A percentile compares a stretch with the other conserved stretches of the same genome.
These are phyloP conservation scores for Stichopus horrens DNA, from an alignment of 53 echinoderm and acorn worm genomes.

Conservation along the genomic window DNA sequence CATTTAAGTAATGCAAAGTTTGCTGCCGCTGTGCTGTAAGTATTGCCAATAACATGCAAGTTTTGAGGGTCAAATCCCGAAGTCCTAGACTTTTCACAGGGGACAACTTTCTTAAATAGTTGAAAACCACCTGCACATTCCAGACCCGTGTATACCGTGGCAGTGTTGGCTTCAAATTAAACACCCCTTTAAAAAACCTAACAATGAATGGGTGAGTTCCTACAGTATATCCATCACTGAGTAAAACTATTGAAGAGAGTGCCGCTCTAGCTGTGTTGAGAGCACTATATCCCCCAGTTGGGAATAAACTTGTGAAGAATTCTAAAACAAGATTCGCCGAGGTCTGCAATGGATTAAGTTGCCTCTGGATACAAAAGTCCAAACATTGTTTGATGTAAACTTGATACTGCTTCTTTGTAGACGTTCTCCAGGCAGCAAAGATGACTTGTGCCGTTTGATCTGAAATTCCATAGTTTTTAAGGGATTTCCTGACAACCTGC, in stretches of 20 bases:
- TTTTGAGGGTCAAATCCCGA: conserved; percentile 26
- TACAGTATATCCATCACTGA: conserved; percentile 26
- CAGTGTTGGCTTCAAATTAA: conserved; percentile 47
- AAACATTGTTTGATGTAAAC: too few relatives aligned
- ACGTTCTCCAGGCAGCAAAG: too few relatives aligned
- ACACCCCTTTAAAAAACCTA: conserved; percentile 49
- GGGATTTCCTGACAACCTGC: too few relatives aligned
- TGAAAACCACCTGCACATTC: conserved; percentile 43
- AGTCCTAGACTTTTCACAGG: conserved; percentile 16
- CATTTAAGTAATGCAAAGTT: conserved; percentile 13
- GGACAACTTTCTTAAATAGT: conserved; percentile 36
- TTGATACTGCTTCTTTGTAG: too few relatives aligned
- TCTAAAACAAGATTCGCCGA: too few relatives aligned
- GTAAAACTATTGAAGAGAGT: conserved; percentile 24
- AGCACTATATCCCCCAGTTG: conserved; percentile 37
- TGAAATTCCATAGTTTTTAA: too few relatives aligned
- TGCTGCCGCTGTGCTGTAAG: conserved; percentile 43
- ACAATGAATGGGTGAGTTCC: conserved; percentile 53
- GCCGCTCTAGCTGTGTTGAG: conserved; percentile 49
- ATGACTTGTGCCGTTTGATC: too few relatives aligned
- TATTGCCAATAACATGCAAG: conserved; percentile 43
- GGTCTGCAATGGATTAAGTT: too few relatives aligned
- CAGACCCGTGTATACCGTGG: conserved; percentile 43
- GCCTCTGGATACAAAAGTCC: too few relatives aligned
- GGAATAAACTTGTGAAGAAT: conserved; percentile 36